Evolutionary conservation across 1,140 invertebrate species (phyloP).

Genomic region (Thaumetopoea pityocampa): DNA sequence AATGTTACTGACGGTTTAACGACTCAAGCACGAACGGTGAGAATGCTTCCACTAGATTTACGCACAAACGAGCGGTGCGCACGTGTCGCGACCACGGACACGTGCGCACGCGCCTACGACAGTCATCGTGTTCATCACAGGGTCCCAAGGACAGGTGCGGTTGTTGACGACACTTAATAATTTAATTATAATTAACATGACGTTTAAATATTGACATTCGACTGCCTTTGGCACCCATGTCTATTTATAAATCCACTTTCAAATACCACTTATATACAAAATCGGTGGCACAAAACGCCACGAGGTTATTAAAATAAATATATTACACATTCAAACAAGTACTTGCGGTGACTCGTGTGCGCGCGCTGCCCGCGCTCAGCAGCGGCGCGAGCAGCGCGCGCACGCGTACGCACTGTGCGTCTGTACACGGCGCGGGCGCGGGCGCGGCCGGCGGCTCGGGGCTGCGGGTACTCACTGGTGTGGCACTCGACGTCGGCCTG

Average conservation of each 20-base stretch:
- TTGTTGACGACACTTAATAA: not conserved
- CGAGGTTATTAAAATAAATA: constrained; percentile 1
- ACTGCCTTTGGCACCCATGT: constrained; percentile 10
- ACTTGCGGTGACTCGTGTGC: too few relatives aligned
- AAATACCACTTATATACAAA: constrained; percentile 16
- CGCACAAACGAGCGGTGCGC: too few relatives aligned
- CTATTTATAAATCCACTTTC: constrained; percentile 7
- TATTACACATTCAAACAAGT: constrained; percentile 1
- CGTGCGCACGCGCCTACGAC: too few relatives aligned
- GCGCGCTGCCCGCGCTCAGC: too few relatives aligned
- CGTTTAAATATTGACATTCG: not conserved
- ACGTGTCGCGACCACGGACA: too few relatives aligned
- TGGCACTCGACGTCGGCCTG: constrained; percentile 84
- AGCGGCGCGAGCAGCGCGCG: too few relatives aligned
- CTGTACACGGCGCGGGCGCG: too few relatives aligned
- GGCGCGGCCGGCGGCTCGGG: too few relatives aligned
- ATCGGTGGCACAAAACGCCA: constrained; percentile 10
- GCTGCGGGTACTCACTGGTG: constrained; percentile 88
- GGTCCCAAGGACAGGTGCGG: constrained; percentile 7
- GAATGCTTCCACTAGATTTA: constrained; percentile 73
- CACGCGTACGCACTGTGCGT: too few relatives aligned
- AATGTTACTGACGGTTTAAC: constrained; percentile 67
- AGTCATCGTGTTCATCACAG: constrained; percentile 1
- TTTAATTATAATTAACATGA: not conserved
- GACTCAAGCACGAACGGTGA: constrained; percentile 74